Conservation (phyloP, 2,888 invertebrate genomes). For the Theretra japonica region DNA sequence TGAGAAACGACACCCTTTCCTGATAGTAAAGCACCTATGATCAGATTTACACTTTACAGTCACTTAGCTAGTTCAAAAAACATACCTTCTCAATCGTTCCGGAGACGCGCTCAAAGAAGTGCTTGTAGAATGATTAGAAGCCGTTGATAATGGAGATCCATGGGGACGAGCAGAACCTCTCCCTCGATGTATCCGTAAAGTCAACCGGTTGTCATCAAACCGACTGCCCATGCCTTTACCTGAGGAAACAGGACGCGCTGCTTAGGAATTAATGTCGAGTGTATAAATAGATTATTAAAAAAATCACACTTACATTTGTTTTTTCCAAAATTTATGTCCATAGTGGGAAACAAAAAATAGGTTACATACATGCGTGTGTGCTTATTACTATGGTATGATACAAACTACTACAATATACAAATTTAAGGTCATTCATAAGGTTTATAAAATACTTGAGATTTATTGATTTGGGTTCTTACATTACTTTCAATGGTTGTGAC, state of each 20-base stretch:
- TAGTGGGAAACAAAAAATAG: constrained; percentile 15
- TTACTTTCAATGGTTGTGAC: too few species aligned
- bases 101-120: constrained; percentile 88
- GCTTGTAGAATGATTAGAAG: constrained; percentile 88
- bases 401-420: too few species aligned
- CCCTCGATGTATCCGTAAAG: constrained; percentile 95
- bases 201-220: constrained; percentile 95
- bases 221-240: constrained; percentile 89
- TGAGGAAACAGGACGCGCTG: constrained; percentile 41
- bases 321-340: background rate
- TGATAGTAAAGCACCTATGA: too few species aligned
- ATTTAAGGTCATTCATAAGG: too few species aligned
- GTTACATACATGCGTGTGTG: constrained; percentile 14
- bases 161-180: constrained; percentile 91
- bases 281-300: constrained; percentile 29
- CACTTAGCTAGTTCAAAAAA: background rate
- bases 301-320: background rate
- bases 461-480: too few species aligned
- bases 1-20: too few species aligned
- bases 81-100: constrained; percentile 80
- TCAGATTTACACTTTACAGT: background rate
- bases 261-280: background rate
- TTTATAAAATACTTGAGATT: too few species aligned
- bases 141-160: constrained; percentile 88
- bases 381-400: background rate